Evolutionary conservation across 2,797 vertebrate genomes (phyloP).

Genomic region (Helostoma temminkii): DNA sequence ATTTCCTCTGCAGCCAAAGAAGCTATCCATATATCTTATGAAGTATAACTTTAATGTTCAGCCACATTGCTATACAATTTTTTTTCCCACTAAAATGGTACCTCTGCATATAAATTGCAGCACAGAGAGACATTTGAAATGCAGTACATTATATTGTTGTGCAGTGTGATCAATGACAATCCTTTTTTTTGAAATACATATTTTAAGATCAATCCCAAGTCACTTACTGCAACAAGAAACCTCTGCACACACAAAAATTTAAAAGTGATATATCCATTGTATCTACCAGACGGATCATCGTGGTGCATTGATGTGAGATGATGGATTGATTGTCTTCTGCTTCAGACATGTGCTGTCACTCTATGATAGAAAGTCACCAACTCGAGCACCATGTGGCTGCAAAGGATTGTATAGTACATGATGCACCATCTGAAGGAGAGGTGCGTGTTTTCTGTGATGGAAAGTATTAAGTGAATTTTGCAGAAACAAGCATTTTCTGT

Average conservation of each 20-base stretch:
- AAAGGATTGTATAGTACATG: slow-evolving; percentile 47
- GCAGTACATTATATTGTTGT: slow-evolving; percentile 72
- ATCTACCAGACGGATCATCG: slow-evolving; percentile 61
- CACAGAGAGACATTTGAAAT: slow-evolving; percentile 59
- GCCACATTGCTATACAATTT: slow-evolving; percentile 48
- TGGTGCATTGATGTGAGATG: slow-evolving; percentile 62
- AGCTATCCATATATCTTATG: slow-evolving; percentile 49
- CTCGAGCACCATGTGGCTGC: slow-evolving; percentile 29
- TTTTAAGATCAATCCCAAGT: slow-evolving; percentile 46
- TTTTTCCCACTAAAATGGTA: slow-evolving; percentile 41
- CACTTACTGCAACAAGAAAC: slow-evolving; percentile 23
- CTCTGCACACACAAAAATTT: slow-evolving; percentile 33
- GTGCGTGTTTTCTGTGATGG: slow-evolving; percentile 30
- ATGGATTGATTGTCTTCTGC: slow-evolving; percentile 72
- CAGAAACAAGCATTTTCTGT: not conserved
- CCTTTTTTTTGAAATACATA: slow-evolving; percentile 38
- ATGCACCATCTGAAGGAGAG: slow-evolving; percentile 50
- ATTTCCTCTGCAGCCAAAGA: slow-evolving; percentile 43
- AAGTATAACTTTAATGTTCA: slow-evolving; percentile 49
- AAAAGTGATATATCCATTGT: slow-evolving; percentile 63
- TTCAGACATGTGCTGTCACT: slow-evolving; percentile 67
- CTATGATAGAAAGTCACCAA: slow-evolving; percentile 60
- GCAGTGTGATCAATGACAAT: slow-evolving; percentile 69
- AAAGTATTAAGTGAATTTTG: slow-evolving; percentile 15
- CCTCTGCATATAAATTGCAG: slow-evolving; percentile 65